Percentiles rank a stretch among this genome's conserved stretches.
phyloP scores from a whole-genome alignment of 2,113 vertebrate species.

The Tautogolabrus adspersus region DNA sequence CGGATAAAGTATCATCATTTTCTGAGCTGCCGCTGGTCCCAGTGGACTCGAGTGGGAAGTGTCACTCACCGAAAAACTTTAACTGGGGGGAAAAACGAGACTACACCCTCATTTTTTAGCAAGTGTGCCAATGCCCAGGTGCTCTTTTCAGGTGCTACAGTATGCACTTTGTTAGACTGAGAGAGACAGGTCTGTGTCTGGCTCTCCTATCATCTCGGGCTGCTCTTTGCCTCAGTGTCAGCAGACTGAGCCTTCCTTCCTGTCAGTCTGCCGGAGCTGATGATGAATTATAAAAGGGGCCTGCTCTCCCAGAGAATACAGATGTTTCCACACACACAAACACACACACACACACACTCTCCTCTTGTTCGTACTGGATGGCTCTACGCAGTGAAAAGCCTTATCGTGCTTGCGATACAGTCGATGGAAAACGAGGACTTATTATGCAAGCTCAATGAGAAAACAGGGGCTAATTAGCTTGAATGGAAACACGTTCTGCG shows the following conservation, averaged over 20 bases:
- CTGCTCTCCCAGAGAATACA: constrained; percentile 74
- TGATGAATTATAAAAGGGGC: constrained; percentile 80
- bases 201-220: constrained; percentile 66
- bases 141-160: constrained; percentile 72
- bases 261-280: constrained; percentile 78
- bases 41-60: constrained; percentile 57
- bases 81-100: constrained; percentile 31
- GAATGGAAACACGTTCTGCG: constrained; percentile 61
- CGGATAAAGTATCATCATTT: constrained; percentile 48
- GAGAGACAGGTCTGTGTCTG: constrained; percentile 74
- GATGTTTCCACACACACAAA: constrained; percentile 66
- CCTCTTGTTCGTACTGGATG: constrained; percentile 8
- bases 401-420: constrained; percentile 45
- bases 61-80: constrained; percentile 73
- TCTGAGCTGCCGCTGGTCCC: constrained; percentile 59
- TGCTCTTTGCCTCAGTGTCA: constrained; percentile 73
- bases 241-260: constrained; percentile 70
- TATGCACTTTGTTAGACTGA: constrained; percentile 74
- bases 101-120: constrained; percentile 60
- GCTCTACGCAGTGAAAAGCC: constrained; percentile 29
- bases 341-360: constrained; percentile 5
- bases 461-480: constrained; percentile 70
- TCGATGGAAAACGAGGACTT: constrained; percentile 53
- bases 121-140: constrained; percentile 68
- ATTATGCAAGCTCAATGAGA: constrained; percentile 60